Base-by-base conservation (phyloP, 2,113 vertebrate genomes). In the Syrrhaptes paradoxus region DNA sequence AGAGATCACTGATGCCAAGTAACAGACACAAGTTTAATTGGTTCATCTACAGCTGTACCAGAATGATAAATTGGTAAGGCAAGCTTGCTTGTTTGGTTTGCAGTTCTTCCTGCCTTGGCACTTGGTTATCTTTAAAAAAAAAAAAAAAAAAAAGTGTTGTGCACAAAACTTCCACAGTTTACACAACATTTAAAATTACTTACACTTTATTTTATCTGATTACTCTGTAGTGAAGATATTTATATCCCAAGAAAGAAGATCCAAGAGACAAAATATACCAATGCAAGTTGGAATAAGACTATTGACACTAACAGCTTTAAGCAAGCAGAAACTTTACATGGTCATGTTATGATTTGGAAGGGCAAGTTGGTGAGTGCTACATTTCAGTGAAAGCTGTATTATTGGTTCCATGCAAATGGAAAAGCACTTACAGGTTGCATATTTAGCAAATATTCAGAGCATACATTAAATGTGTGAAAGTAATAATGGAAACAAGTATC, bases 371-470 rank as follows among this genome's bases (percentile, higher is more conserved):
- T 6, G 14, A 86, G 36, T 54, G 20, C 34, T 67, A 14, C 13
- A 20, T 43, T 68, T 84, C 32, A 17, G 11, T 48, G 52, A 67
- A 57, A 89, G 29, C 20, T 75, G 26, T 66, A 26, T 59, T 29
- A 48, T 25, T 29, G 13, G 32, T 48, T 71, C 0, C 0, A 34
- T 59, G 25, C 13, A 88, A 89, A 81, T 0, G n/a, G 38, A 81
- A 66, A 68, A 74, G 19, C 12, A 19, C 29, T 72, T 75, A 63
- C 22, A 62, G 19, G 38, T 20, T 70, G 34, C 5, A 4, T 59
- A 51, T 71, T 92, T 63, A 65, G 41, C 34, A 85, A 66, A 43
- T 70, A 73, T 36, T 62, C 11, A 36, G 16, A 71, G 55, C 24
- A 15, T 73, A 38, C 15, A 90, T 94, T 41, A 70, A 82, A 75